Percentiles rank a stretch among this genome's conserved stretches.
Evolutionary conservation across 2,113 vertebrate species (phyloP).

Genomic region (Gila orcuttii): DNA sequence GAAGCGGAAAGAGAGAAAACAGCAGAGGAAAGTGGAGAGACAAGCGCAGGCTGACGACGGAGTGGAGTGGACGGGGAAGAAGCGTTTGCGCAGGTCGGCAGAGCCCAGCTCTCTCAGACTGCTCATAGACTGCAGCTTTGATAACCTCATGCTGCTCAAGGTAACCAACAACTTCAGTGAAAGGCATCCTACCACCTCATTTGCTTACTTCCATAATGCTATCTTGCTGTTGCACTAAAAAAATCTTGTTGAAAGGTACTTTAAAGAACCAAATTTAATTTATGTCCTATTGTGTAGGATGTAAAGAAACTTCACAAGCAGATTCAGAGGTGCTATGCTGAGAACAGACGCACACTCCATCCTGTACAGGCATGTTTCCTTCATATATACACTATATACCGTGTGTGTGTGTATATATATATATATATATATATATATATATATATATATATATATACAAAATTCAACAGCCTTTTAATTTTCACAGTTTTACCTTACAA

Average conservation of each 20-base stretch:
- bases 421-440: neutral
- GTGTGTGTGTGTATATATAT: no score
- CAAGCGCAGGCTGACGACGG: conserved; percentile 71
- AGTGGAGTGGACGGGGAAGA: conserved; percentile 71
- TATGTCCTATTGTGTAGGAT: conserved; percentile 75
- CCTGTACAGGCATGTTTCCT: conserved; percentile 84
- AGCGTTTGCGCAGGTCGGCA: conserved; percentile 78
- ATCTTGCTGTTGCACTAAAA: neutral
- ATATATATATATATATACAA: neutral
- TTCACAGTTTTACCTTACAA: conserved; percentile 89
- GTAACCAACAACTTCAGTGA: conserved; percentile 58
- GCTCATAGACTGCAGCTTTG: conserved; percentile 94
- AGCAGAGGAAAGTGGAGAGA: conserved; percentile 86
- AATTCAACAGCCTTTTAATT: neutral
- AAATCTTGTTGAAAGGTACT: neutral
- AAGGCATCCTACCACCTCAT: neutral
- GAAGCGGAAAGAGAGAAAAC: conserved; percentile 90
- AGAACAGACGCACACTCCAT: conserved; percentile 87
- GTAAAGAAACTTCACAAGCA: conserved; percentile 97
- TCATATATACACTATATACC: neutral
- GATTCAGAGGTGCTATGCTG: conserved; percentile 95
- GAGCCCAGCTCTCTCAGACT: conserved; percentile 83
- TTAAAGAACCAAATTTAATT: neutral
- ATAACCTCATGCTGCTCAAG: conserved; percentile 89
- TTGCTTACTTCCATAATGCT: neutral